phyloP scores from a whole-genome alignment of 2,888 invertebrate genomes.

The Odontomyia ornata region DNA sequence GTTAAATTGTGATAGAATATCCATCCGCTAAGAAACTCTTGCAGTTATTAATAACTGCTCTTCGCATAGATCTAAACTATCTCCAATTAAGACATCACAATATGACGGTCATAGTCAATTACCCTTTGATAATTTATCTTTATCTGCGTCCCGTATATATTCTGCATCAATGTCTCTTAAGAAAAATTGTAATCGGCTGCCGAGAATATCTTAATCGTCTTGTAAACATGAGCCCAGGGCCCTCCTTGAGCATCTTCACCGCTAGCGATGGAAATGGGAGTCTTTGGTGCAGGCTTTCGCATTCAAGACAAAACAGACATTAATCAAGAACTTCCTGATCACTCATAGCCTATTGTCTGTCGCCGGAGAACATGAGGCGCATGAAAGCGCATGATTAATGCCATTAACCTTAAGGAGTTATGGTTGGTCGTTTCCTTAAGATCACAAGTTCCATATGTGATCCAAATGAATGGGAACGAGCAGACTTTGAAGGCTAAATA shows the following conservation, averaged over 20 bases:
- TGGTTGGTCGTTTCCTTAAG: slow-evolving; percentile 8
- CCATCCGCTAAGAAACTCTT: no score
- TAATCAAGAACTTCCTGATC: slow-evolving; percentile 41
- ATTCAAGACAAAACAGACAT: slow-evolving; percentile 26
- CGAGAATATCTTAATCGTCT: slow-evolving; percentile 38
- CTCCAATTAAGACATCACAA: slow-evolving; percentile 40
- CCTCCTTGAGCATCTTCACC: slow-evolving; percentile 8
- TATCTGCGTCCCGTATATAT: slow-evolving; percentile 12
- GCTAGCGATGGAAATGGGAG: background rate
- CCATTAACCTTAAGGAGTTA: slow-evolving; percentile 41
- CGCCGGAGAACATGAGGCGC: slow-evolving; percentile 20
- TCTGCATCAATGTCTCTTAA: background rate
- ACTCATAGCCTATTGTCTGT: slow-evolving; percentile 34
- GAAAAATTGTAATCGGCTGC: slow-evolving; percentile 7
- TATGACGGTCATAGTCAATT: slow-evolving; percentile 37
- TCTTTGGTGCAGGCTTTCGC: slow-evolving; percentile 20
- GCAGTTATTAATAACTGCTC: no score
- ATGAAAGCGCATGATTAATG: slow-evolving; percentile 40
- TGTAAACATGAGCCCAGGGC: slow-evolving; percentile 28
- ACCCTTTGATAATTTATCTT: slow-evolving; percentile 33
- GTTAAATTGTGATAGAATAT: background rate
- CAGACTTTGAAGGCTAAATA: no score
- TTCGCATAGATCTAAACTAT: background rate
- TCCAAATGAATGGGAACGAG: slow-evolving; percentile 10
- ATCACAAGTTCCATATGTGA: slow-evolving; percentile 37